Base-by-base conservation (phyloP, 2,113 vertebrate genomes). In the Andinoacara biseriatus region DNA sequence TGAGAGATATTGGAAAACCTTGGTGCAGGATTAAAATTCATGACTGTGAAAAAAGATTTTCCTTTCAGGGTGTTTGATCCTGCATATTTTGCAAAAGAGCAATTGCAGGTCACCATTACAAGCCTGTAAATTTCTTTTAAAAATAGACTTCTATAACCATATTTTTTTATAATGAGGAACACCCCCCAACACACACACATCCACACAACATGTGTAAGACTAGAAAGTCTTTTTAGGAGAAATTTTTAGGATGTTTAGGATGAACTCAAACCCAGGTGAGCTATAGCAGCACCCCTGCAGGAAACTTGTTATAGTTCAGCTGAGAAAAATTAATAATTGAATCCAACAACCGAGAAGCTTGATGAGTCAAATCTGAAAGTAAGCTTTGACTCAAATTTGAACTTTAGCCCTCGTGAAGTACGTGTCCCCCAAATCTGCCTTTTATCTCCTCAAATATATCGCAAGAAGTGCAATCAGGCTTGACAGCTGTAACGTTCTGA, bases 351-450 rank as follows among this genome's bases (percentile, higher is more conserved):
- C 9, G 29, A 49, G 15, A 49, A 49, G 22, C 9, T 67, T 26
- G 26, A 46, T 46, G 40, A 26, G 3, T 15, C 1, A 0, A 72
- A 52, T 72, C 24, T 72, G 18, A 54, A 2, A 0, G 17, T 52
- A 72, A 72, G 20, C 49, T 52, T 49, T 31, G 15, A 20, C 49
- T 72, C 43, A 52, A 54, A 46, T 72, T 17, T 52, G 20, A 52
- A 69, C 0, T 72, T 52, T 31, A 11, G 49, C 10, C 6, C 26
- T 59, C 58, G 17, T 17, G 58, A 31, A 40, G 17, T 52, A 52
- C 52, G 17, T 52, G 31, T 52, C 29, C 26, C 43, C 43, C 10
- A 49, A 52, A 52, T 52, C 49, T 46, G 43, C 43, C 49, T 18
- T 52, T 52, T 49, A 49, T 17, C 46, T 54, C 26, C 1, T 54